These are phyloP conservation scores for Thamnophis sirtalis DNA, from an alignment of 2,113 vertebrate genomes.

Conservation along the genomic window DNA sequence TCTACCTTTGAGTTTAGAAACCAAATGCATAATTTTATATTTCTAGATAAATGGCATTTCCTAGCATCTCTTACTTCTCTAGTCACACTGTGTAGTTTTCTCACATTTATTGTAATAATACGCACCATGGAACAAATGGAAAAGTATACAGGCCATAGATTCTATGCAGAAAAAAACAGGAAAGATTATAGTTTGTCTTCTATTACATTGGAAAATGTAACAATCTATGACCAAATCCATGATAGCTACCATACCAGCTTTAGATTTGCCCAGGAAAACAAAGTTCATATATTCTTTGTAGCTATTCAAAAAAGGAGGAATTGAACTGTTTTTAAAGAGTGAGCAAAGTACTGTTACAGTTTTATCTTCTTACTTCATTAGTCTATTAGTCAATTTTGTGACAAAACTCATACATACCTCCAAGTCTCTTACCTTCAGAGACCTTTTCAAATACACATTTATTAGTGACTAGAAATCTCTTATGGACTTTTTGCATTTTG, in stretches of 20 bases:
- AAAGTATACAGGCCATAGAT: neutral
- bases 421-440: neutral
- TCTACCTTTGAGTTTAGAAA: neutral
- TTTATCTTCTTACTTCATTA: neutral
- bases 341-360: neutral
- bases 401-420: neutral
- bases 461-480: neutral
- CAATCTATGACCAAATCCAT: neutral
- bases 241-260: neutral
- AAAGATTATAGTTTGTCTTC: neutral
- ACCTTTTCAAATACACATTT: neutral
- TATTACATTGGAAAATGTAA: neutral
- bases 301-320: neutral
- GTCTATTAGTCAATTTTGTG: neutral
- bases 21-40: neutral
- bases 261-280: neutral
- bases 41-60: neutral
- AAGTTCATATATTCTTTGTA: neutral
- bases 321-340: neutral
- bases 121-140: neutral
- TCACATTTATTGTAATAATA: neutral
- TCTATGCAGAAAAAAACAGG: neutral
- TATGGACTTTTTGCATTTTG: neutral
- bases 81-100: neutral
- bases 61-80: neutral